Conservation (phyloP, 2,888 invertebrate genomes). For the Acanthacorydalis orientalis region DNA sequence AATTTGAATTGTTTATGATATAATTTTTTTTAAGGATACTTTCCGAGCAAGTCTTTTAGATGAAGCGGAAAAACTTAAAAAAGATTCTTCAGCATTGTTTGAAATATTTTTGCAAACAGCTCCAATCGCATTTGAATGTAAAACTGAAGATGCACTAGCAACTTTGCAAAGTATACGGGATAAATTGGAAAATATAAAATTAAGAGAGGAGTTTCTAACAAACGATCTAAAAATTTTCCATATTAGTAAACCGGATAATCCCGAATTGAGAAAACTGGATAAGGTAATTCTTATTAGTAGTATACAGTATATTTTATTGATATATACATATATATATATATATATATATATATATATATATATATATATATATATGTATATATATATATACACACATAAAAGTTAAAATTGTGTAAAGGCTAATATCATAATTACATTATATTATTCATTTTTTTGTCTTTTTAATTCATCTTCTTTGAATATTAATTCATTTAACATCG, state of each 20-base stretch:
- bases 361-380: no score
- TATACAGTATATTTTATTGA: no score
- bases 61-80: conserved; percentile 55
- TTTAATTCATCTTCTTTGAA: no score
- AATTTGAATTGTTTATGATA: background rate
- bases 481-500: no score
- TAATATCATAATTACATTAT: no score
- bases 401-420: no score
- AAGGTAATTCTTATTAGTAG: conserved; percentile 27
- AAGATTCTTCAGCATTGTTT: conserved; percentile 46
- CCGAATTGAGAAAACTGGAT: conserved; percentile 47
- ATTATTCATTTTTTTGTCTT: no score
- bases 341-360: background rate
- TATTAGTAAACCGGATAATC: conserved; percentile 54
- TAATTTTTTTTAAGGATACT: conserved; percentile 29
- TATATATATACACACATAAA: no score
- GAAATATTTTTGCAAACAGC: conserved; percentile 50
- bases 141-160: conserved; percentile 32
- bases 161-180: conserved; percentile 36
- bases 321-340: background rate
- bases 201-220: conserved; percentile 47
- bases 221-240: conserved; percentile 60
- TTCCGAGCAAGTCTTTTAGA: conserved; percentile 53
- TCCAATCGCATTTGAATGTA: conserved; percentile 43
- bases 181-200: conserved; percentile 36